Base-by-base conservation (phyloP, 1,140 invertebrate species). In the Hycleus phaleratus region DNA sequence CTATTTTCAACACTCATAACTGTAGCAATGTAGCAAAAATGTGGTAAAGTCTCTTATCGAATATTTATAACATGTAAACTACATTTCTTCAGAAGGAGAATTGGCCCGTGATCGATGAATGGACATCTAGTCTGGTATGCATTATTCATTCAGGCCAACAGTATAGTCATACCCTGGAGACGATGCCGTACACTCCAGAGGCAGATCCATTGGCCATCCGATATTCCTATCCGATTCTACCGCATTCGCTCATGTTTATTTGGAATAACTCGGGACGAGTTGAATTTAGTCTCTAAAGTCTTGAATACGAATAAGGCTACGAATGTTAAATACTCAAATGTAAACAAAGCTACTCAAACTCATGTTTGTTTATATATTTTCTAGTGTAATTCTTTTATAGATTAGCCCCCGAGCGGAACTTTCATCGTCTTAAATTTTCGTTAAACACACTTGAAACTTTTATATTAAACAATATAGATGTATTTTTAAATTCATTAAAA, bases 31-130 rank as follows among this genome's bases (percentile, higher is more conserved):
- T 32, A 32, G 11, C 4, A 42, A 3, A 10, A 42, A 49, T 24
- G 32, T 40, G 52, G 45, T 46, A 47, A 55, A 55, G 32, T 39
- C 26, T 44, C 39, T 24, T 10, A 60, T 64, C 50, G 42, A 61
- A 64, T 64, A 64, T 64, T 64, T 64, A 64, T 64, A 49, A 61
- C 59, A 64, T 64, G 59, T 64, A 61, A 64, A 64, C 59, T 58
- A 45, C 48, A 56, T 61, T 61, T 56, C 46, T 60, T 55, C 45
- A 12, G 32, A n/a, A 25, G 54, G 46, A 46, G 59, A 64, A 58
- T 60, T 44, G 60, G 53, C 40, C 53, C 40, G 60, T 64, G 63
- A 64, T 64, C 60, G 60, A 64, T 64, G 58, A 56, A 57, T 55
- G 60, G 60, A 62, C 60, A 62, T 59, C 52, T 48, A 58, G 52